phyloP scores from a whole-genome alignment of 2,797 vertebrate species.

The Malurus splendens region DNA sequence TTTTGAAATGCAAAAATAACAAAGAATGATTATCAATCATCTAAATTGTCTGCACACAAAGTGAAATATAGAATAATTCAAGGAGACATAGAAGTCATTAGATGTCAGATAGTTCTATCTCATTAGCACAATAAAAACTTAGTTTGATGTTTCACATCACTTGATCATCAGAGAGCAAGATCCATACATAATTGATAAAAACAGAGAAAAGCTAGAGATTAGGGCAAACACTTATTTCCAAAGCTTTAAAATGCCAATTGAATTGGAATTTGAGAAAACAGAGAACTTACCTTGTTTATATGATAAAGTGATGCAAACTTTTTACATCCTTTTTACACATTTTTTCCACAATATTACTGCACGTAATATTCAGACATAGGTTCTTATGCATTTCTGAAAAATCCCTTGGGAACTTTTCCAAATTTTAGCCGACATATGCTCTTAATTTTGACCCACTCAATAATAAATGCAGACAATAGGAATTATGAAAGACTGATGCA shows the following conservation, averaged over 20 bases:
- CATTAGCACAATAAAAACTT: slow-evolving; percentile 45
- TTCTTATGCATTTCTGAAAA: background rate
- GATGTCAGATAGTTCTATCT: slow-evolving; percentile 2
- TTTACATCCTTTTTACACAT: background rate
- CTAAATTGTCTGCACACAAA: background rate
- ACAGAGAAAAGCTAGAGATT: background rate
- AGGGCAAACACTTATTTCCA: background rate
- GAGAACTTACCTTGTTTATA: background rate
- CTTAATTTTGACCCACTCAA: background rate
- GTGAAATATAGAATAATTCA: slow-evolving; percentile 10
- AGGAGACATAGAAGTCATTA: slow-evolving; percentile 33
- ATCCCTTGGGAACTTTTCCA: background rate
- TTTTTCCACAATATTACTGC: too few species aligned
- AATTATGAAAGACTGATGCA: background rate
- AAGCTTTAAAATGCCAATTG: background rate
- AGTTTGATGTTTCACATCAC: background rate
- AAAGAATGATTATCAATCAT: background rate
- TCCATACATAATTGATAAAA: slow-evolving; percentile 41
- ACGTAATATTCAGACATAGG: background rate
- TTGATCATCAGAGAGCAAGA: slow-evolving; percentile 21
- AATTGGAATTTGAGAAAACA: background rate
- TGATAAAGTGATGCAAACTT: background rate
- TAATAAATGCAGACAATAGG: background rate
- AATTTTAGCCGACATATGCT: background rate
- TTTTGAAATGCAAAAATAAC: background rate